Percentiles rank a stretch among this genome's conserved stretches.
phyloP scores from a whole-genome alignment of 2,113 vertebrate genomes.

The Crotalus viridis region DNA sequence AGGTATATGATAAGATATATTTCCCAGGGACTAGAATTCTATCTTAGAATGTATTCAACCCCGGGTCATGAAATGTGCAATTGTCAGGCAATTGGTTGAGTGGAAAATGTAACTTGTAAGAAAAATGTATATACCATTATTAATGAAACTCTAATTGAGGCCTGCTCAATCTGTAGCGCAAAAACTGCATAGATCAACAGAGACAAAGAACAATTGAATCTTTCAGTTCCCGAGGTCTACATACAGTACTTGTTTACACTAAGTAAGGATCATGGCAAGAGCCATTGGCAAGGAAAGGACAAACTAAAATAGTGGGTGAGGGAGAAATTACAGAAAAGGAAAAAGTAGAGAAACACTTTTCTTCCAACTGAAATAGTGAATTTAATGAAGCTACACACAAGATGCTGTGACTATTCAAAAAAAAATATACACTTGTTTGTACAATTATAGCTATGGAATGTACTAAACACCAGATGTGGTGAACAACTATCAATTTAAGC shows the following conservation, averaged over 20 bases:
- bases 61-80: background rate
- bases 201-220: background rate
- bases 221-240: background rate
- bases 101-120: background rate
- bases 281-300: background rate
- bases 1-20: background rate
- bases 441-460: background rate
- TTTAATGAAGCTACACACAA: background rate
- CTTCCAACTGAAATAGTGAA: background rate
- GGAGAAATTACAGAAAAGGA: background rate
- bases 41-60: background rate
- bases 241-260: background rate
- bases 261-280: background rate
- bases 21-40: background rate
- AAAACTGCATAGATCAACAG: background rate
- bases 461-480: background rate
- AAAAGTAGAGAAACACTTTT: background rate
- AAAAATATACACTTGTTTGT: background rate
- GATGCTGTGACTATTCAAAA: background rate
- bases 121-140: background rate
- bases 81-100: background rate
- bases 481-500: background rate
- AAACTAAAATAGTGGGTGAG: background rate
- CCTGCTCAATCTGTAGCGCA: background rate
- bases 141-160: background rate